Evolutionary conservation across 2,113 vertebrate genomes (phyloP).

Genomic region (Coracopsis vasa): DNA sequence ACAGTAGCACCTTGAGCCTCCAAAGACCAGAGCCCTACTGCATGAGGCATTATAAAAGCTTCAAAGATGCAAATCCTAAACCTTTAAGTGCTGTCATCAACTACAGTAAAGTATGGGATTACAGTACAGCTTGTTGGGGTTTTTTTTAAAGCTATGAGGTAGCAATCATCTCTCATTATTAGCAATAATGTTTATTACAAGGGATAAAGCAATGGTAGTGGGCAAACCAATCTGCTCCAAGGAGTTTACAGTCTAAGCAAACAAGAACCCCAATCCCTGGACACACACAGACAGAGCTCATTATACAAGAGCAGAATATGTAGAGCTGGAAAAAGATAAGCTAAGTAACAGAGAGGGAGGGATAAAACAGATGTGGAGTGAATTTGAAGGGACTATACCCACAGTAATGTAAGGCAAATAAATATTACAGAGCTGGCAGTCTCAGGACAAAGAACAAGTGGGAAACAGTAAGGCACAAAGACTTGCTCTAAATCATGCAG

Average conservation of each 20-base stretch:
- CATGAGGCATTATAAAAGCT: neutral
- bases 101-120: neutral
- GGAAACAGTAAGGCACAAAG: neutral
- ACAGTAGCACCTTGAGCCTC: conserved; percentile 5
- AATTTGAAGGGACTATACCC: neutral
- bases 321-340: neutral
- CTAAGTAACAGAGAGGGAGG: neutral
- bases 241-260: neutral
- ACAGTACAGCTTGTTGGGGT: neutral
- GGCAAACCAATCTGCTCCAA: neutral
- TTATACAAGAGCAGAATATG: neutral
- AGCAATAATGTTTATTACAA: neutral
- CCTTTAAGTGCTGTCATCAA: neutral
- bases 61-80: neutral
- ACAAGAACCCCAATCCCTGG: neutral
- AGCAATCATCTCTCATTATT: neutral
- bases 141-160: neutral
- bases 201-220: neutral
- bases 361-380: neutral
- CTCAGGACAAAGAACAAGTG: neutral
- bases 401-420: neutral
- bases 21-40: neutral
- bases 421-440: neutral
- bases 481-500: neutral
- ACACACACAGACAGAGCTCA: neutral